Evolutionary conservation across 2,113 vertebrate genomes (phyloP).

Genomic region (Tupaia chinensis): DNA sequence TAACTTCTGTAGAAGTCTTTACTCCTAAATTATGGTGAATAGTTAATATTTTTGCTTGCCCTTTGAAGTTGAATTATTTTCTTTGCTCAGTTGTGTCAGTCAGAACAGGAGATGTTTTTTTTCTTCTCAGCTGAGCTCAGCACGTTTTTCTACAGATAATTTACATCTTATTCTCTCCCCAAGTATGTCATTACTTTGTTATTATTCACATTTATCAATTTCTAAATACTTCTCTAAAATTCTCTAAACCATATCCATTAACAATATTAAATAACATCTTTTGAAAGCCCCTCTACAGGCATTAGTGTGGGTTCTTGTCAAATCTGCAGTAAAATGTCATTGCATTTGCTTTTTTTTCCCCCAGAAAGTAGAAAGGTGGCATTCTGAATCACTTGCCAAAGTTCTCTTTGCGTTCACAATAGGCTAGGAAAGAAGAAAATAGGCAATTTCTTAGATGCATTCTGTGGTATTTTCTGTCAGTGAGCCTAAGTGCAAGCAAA

Average conservation of each 20-base stretch:
- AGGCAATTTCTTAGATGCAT: background rate
- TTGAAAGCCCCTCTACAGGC: constrained; percentile 5
- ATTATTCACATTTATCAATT: constrained; percentile 76
- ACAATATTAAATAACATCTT: constrained; percentile 65
- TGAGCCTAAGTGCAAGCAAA: background rate
- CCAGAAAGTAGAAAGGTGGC: too few relatives aligned
- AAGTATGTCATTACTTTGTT: constrained; percentile 68
- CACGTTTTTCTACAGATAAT: constrained; percentile 69
- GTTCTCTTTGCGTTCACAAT: background rate
- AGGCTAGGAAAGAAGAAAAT: background rate
- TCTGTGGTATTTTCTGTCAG: background rate
- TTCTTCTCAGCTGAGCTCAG: constrained; percentile 66
- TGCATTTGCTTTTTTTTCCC: constrained; percentile 7
- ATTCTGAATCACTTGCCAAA: background rate
- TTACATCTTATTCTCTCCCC: constrained; percentile 53
- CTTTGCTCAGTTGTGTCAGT: constrained; percentile 68
- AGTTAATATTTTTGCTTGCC: constrained; percentile 53
- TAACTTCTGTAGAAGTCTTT: constrained; percentile 76
- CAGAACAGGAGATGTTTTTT: constrained; percentile 64
- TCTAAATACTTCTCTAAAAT: constrained; percentile 78
- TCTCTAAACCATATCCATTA: constrained; percentile 67
- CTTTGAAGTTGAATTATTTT: constrained; percentile 80
- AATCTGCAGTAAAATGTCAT: constrained; percentile 14
- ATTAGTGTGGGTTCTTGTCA: constrained; percentile 42
- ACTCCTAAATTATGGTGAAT: constrained; percentile 69